Conservation (phyloP, 2,113 vertebrate species). For the Tor tambroides region DNA sequence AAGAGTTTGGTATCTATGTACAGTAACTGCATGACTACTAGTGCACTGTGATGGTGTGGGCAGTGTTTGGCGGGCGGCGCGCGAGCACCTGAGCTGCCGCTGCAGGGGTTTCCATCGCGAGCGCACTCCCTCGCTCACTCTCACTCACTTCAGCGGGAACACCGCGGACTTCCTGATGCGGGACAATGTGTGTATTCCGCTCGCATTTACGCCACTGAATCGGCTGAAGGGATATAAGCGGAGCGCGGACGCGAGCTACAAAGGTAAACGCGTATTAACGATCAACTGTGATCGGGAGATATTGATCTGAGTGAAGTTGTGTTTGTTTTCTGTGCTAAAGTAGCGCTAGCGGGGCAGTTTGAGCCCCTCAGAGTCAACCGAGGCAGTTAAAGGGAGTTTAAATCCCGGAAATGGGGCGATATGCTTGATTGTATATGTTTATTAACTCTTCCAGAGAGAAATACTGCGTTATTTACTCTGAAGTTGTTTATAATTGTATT, state of each 20-base stretch:
- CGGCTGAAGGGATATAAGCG: conserved; percentile 61
- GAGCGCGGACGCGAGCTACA: conserved; percentile 53
- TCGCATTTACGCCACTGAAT: conserved; percentile 42
- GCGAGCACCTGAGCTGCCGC: conserved; percentile 72
- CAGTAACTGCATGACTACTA: neutral
- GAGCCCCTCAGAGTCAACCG: neutral
- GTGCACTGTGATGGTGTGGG: neutral
- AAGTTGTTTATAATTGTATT: conserved; percentile 74
- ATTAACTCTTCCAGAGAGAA: neutral
- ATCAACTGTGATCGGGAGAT: neutral
- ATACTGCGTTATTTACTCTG: conserved; percentile 51
- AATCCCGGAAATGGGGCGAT: neutral
- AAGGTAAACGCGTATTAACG: conserved; percentile 67
- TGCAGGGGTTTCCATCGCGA: conserved; percentile 65
- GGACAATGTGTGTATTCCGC: conserved; percentile 66
- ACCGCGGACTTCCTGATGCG: conserved; percentile 76
- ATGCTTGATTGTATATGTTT: neutral
- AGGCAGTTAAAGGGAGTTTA: neutral
- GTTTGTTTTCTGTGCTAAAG: conserved; percentile 60
- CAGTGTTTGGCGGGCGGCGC: conserved; percentile 69
- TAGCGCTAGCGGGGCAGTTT: conserved; percentile 32
- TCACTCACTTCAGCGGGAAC: conserved; percentile 54
- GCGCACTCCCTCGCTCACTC: conserved; percentile 65
- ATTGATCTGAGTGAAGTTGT: conserved; percentile 34
- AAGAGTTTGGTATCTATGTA: neutral